Conservation (phyloP, 1,140 invertebrate species). For the Philopotamus ludificatus region DNA sequence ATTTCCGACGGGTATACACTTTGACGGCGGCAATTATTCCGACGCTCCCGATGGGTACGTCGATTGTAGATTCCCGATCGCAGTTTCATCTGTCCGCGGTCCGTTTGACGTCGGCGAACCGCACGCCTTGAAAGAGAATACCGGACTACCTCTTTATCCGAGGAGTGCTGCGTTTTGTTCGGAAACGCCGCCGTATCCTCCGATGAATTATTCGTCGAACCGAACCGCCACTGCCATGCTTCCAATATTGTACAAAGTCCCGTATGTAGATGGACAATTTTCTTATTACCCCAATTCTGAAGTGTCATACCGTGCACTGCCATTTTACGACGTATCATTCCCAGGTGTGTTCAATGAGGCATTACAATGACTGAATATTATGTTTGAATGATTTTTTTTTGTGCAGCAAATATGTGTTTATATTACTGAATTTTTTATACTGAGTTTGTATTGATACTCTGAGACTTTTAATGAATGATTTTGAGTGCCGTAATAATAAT, state of each 20-base stretch:
- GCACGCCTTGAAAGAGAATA: neutral
- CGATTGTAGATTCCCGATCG: neutral
- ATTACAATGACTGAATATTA: constrained; percentile 15
- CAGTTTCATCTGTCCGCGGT: neutral
- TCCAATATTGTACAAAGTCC: neutral
- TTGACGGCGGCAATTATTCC: neutral
- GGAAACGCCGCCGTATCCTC: neutral
- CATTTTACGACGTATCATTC: constrained; percentile 25
- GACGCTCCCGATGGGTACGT: too few species aligned
- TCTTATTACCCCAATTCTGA: constrained; percentile 5
- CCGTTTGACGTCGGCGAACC: neutral
- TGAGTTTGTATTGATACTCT: too few species aligned
- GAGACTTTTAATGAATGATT: too few species aligned
- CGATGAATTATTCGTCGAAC: neutral
- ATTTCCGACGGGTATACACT: neutral
- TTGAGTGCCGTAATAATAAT: too few species aligned
- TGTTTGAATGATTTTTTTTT: constrained; percentile 4
- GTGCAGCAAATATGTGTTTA: too few species aligned
- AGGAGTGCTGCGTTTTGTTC: neutral
- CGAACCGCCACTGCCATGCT: neutral
- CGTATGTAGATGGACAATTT: too few species aligned
- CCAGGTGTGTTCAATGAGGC: constrained; percentile 18
- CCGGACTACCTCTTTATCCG: neutral
- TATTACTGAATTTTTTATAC: neutral
- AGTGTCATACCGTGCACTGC: constrained; percentile 13